Evolutionary conservation across 2,888 invertebrate genomes (phyloP), one percentile per base, ranked within the genome.

Genomic region (Merodon equestris): DNA sequence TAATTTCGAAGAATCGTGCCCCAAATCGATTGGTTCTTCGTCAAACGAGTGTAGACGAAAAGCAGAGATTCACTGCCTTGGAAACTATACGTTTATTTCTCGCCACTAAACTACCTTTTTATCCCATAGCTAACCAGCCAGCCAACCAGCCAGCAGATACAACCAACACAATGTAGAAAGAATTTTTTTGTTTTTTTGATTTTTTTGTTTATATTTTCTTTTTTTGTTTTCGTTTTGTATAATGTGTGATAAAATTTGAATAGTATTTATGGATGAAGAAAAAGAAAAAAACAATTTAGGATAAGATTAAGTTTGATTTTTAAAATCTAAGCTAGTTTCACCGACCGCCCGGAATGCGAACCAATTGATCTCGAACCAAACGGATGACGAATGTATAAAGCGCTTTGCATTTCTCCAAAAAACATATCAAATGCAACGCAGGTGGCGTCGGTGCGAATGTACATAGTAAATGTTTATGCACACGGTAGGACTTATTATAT

Each of bases 201-300:
- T 63, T 34, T 67, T 58, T 57, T 53, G n/a, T n/a, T 50, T 27
- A 2, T 7, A 27, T 27, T 51, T 68, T 50, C 12, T 60, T 54
- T 18, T 73, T n/a, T n/a, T n/a, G n/a, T n/a, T n/a, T 44, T 63
- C 60, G 57, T 73, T 38, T 68, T 68, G 44, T 64, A 74, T 70
- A 74, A 74, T 68, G 77, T 77, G 77, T 77, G 77, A 77, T 77
- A 77, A 61, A 57, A 70, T 51, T 79, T 68, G 68, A 68, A 74
- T 79, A 79, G 74, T 74, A 79, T 73, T 79, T 79, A 79, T 73
- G 56, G 60, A 67, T 18, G 15, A 54, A n/a, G 50, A 71, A 18
- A 56, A 50, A 38, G 44, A 56, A 9, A 40, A 74, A 74, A 74
- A 44, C 15, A 64, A 58, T 70, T 15, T 74, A 79, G 77, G 68